These are phyloP conservation scores for Acanthurus leucopareius DNA, from an alignment of 2,797 vertebrate genomes.

Conservation along the genomic window DNA sequence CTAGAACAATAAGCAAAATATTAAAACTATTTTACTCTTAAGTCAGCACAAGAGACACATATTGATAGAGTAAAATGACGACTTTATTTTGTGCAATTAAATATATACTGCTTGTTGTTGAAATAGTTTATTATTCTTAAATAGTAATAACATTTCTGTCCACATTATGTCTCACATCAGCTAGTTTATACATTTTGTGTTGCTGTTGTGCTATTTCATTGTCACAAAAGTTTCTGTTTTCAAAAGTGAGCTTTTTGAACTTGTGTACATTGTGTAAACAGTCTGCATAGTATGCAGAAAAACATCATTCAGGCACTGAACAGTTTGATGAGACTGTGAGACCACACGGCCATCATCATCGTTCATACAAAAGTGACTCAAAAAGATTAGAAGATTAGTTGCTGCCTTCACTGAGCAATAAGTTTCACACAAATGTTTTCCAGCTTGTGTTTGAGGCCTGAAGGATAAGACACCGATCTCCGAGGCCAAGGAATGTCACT, in stretches of 20 bases:
- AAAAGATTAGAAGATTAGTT: background rate
- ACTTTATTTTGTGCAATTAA: constrained; percentile 32
- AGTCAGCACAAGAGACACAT: constrained; percentile 7
- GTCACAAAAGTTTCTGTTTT: background rate
- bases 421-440: no score
- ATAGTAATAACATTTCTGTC: background rate
- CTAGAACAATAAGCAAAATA: no score
- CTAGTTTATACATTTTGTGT: background rate
- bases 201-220: background rate
- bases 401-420: no score
- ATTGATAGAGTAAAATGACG: constrained; percentile 8
- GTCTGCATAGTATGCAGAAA: background rate
- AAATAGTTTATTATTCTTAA: constrained; percentile 8
- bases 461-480: constrained; percentile 78
- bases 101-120: constrained; percentile 4
- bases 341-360: no score
- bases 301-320: background rate
- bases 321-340: background rate
- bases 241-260: background rate
- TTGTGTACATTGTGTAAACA: constrained; percentile 15
- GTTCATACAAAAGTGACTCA: no score
- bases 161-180: background rate
- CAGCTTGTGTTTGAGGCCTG: constrained; percentile 39
- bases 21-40: background rate
- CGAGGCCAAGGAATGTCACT: constrained; percentile 75